phyloP scores from a whole-genome alignment of 2,888 invertebrate species.

The Hipparchia semele region DNA sequence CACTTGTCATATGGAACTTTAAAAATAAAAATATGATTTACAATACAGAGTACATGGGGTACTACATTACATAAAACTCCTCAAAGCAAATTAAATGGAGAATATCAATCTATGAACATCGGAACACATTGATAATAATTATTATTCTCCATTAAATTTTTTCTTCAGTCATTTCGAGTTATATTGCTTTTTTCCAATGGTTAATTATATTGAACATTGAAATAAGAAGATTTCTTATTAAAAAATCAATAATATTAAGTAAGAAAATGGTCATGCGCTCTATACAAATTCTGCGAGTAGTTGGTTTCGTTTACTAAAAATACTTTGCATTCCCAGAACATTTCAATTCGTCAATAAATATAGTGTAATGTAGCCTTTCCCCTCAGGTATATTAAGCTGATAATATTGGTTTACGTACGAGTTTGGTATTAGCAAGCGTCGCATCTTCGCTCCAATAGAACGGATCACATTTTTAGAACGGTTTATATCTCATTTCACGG shows the following conservation, averaged over 20 bases:
- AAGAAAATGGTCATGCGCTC: not conserved
- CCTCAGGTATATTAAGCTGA: slow-evolving; percentile 44
- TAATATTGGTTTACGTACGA: slow-evolving; percentile 42
- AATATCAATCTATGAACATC: too few species aligned
- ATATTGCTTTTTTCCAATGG: too few species aligned
- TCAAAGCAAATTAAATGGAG: too few species aligned
- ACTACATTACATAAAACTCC: too few species aligned
- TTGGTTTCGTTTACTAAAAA: slow-evolving; percentile 12
- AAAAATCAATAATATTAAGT: too few species aligned
- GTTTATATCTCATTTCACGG: slow-evolving; percentile 76
- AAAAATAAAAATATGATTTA: not conserved
- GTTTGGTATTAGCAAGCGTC: slow-evolving; percentile 44
- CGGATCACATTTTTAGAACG: slow-evolving; percentile 69
- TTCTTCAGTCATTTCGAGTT: too few species aligned
- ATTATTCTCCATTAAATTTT: too few species aligned
- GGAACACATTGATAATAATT: too few species aligned
- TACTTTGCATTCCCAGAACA: slow-evolving; percentile 7
- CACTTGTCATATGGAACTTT: not conserved
- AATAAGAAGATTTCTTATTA: not conserved
- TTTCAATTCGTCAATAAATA: not conserved
- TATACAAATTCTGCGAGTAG: slow-evolving; percentile 6
- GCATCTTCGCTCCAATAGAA: slow-evolving; percentile 48
- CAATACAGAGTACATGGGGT: too few species aligned
- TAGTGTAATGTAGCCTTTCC: slow-evolving; percentile 16
- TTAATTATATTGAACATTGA: too few species aligned